Evolutionary conservation across 2,113 vertebrate genomes (phyloP).

Genomic region (Phalacrocorax brasilianus): DNA sequence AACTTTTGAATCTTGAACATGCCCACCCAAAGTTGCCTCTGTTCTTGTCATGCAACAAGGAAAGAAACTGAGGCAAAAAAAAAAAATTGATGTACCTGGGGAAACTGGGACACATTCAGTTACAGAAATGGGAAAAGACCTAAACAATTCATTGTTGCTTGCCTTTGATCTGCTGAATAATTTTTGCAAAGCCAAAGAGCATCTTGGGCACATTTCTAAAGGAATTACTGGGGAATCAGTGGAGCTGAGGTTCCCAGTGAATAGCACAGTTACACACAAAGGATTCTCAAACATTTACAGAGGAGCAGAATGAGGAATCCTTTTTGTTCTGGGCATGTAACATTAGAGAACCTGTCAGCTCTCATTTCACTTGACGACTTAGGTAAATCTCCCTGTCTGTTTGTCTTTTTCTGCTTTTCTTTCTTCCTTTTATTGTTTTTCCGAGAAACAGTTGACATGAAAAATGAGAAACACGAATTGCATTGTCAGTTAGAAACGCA

Average conservation of each 20-base stretch:
- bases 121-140: not conserved
- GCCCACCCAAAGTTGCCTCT: not conserved
- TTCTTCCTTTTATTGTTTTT: not conserved
- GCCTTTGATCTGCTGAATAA: not conserved
- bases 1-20: not conserved
- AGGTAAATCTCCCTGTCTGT: constrained; percentile 40
- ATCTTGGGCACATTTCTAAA: not conserved
- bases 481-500: constrained; percentile 24
- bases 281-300: not conserved
- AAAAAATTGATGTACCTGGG: not conserved
- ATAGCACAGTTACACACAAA: not conserved
- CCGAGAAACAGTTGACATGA: constrained; percentile 16
- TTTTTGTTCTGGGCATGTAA: constrained; percentile 53
- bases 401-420: constrained; percentile 29
- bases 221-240: not conserved
- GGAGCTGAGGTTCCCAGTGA: not conserved
- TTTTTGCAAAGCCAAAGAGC: not conserved
- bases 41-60: not conserved
- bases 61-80: not conserved
- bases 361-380: constrained; percentile 25
- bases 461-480: constrained; percentile 43
- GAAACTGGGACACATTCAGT: not conserved
- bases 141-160: not conserved
- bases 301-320: constrained; percentile 18
- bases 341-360: constrained; percentile 58